Evolutionary conservation across 2,888 invertebrate species (phyloP), one percentile per base, ranked within the genome.

Genomic region (Tetrapedia diversipes): DNA sequence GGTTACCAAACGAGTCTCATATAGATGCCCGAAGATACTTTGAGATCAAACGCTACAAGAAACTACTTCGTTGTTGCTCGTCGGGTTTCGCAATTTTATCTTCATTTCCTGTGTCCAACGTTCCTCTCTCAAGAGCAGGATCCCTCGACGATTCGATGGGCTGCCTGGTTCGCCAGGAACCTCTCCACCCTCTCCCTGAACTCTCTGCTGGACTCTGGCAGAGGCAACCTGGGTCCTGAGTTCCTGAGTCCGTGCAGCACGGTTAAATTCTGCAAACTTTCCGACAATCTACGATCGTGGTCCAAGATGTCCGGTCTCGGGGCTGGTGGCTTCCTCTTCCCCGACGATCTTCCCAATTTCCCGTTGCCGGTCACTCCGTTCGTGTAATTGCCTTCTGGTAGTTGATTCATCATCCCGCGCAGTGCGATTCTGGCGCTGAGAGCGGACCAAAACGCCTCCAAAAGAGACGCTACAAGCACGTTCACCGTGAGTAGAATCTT

Each of bases 401-500:
- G 65, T 0, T 83, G 80, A 75, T 93, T 94, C 71, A 90, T 93
- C 94, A 95, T 95, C 29, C 95, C 95, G 79, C 92, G 93, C 80
- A 93, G 94, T 0, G 94, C 93, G 29, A 95, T 93, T 87, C 93
- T 94, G 0, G 93, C 90, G 56, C 94, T 94, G 22, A 95, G 87
- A 34, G 94, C 87, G 0, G 95, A 95, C 95, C 95, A 95, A 0
- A 94, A 88, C 0, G 94, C 79, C 83, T 95, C 94, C 22, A 95
- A 79, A 59, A 94, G 90, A 0, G 94, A 93, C 0, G 94, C 93
- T 24, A 95, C 93, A 43, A 94, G 85, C 53, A 95, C 93, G 84
- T 95, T 95, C 24, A 94, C 92, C 11, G 93, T 93, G 39, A 95
- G 77, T 1, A 94, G 93, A 19, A 93, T 87, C 66, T 87, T 87